Evolutionary conservation across 2,113 vertebrate species (phyloP).

Genomic region (Salvelinus sp.): DNA sequence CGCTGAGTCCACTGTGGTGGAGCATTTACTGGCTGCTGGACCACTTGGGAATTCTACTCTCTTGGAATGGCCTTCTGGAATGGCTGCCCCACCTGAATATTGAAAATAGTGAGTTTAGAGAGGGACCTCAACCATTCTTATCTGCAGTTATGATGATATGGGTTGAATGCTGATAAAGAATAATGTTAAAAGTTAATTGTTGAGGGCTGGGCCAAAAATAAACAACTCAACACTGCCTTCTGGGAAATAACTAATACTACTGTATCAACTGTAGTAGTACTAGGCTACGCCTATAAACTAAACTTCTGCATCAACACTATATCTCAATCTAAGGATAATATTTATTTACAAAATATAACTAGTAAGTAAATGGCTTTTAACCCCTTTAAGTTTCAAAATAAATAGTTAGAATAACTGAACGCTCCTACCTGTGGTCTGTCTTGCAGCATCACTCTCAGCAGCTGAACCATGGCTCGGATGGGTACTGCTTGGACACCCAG

Average conservation of each 20-base stretch:
- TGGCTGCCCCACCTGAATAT: neutral
- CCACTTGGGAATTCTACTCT: neutral
- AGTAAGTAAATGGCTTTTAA: neutral
- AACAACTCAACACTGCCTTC: no score
- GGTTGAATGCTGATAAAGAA: no score
- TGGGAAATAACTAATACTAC: no score
- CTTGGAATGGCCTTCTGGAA: neutral
- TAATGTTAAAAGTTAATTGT: no score
- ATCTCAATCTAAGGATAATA: neutral
- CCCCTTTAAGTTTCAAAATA: neutral
- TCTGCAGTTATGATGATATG: no score
- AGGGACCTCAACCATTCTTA: neutral
- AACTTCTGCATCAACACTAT: neutral
- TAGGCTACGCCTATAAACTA: neutral
- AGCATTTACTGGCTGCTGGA: neutral
- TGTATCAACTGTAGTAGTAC: no score
- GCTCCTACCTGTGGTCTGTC: constrained; percentile 47
- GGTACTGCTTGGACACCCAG: constrained; percentile 3
- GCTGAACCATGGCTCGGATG: neutral
- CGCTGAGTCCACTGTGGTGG: constrained; percentile 12
- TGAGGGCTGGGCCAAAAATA: no score
- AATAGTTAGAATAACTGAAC: no score
- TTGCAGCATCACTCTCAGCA: neutral
- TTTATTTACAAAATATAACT: no score
- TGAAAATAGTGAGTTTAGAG: neutral